Percentiles rank a stretch among this genome's conserved stretches.
Conservation (phyloP, 2,797 vertebrate genomes). For the Masticophis lateralis region DNA sequence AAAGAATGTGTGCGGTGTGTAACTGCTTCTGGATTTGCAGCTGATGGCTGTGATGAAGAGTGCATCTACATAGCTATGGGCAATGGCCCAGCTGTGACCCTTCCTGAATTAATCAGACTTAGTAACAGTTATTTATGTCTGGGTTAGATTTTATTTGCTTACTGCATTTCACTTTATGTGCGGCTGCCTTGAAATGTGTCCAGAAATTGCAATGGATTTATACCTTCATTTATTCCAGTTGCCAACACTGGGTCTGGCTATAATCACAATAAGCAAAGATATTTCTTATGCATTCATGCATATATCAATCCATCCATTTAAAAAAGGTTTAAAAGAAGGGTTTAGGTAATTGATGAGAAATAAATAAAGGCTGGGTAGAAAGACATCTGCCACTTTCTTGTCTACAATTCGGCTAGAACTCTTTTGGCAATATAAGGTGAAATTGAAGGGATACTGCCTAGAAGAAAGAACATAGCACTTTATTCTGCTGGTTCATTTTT, state of each 20-base stretch:
- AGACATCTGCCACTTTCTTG: background rate
- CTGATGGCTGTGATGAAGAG: background rate
- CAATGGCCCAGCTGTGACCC: background rate
- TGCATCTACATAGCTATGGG: background rate
- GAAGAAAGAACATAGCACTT: background rate
- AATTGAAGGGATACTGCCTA: background rate
- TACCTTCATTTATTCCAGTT: background rate
- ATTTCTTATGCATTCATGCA: background rate
- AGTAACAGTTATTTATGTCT: background rate
- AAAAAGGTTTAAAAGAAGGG: background rate
- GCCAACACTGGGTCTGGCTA: background rate
- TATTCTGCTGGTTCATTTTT: background rate
- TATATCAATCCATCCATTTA: background rate
- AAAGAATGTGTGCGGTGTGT: background rate
- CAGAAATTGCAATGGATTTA: background rate
- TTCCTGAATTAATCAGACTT: background rate
- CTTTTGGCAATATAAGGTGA: background rate
- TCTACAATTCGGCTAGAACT: background rate
- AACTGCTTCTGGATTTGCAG: background rate
- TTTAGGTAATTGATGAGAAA: background rate
- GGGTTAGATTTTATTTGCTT: background rate
- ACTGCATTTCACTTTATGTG: background rate
- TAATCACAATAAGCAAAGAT: background rate
- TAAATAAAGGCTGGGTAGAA: background rate
- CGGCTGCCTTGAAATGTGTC: background rate